phyloP scores from a whole-genome alignment of 2,113 vertebrate genomes.

The Phodopus roborovskii region DNA sequence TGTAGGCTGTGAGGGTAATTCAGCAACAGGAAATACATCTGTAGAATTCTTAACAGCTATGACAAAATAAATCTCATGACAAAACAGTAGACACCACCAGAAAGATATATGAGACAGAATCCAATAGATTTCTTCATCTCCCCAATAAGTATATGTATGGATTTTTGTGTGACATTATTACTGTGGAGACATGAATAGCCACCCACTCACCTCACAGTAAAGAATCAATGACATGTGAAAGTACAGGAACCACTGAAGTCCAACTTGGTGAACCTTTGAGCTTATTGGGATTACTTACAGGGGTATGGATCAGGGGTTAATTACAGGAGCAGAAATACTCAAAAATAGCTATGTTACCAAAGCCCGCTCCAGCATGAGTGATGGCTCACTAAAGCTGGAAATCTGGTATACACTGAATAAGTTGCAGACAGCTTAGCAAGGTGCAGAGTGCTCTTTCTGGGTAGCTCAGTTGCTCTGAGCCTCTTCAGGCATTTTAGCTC shows the following conservation, averaged over 20 bases:
- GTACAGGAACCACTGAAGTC: not conserved
- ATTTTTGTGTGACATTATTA: not conserved
- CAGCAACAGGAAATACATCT: not conserved
- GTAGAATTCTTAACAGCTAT: not conserved
- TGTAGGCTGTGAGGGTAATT: not conserved
- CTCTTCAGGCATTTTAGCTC: not conserved
- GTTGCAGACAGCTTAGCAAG: not conserved
- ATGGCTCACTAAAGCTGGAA: not conserved
- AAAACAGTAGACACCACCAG: not conserved
- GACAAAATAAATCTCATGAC: no score
- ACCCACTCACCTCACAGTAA: not conserved
- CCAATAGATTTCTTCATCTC: not conserved
- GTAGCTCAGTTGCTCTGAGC: not conserved
- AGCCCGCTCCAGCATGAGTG: not conserved
- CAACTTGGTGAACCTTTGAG: not conserved
- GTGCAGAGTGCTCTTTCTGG: not conserved
- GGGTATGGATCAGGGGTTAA: not conserved
- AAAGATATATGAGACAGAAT: not conserved
- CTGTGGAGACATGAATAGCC: not conserved
- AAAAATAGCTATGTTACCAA: not conserved
- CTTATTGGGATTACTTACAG: not conserved
- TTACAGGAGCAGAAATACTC: not conserved
- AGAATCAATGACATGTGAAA: not conserved
- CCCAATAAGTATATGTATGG: not conserved
- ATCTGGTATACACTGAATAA: not conserved